phyloP scores from a whole-genome alignment of 2,888 invertebrate genomes.

The Drosophila pegasa region DNA sequence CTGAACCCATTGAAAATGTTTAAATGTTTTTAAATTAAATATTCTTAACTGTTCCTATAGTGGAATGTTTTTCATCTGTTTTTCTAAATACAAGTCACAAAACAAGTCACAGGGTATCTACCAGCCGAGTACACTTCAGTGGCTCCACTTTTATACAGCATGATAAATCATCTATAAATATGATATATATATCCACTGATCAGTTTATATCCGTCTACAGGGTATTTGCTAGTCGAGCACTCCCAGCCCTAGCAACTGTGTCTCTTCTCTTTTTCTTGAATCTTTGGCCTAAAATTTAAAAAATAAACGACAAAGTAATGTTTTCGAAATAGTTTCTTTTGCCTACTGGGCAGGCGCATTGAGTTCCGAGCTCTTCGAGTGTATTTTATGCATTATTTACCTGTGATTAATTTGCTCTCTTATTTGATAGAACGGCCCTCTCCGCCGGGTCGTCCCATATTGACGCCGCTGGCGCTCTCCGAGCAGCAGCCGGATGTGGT shows the following conservation, averaged over 20 bases:
- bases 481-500: conserved; percentile 92
- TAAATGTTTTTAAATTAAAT: too few species aligned
- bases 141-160: not conserved
- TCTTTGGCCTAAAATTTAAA: conserved; percentile 67
- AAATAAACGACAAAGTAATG: conserved; percentile 68
- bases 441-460: conserved; percentile 92
- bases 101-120: too few species aligned
- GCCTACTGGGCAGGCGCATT: conserved; percentile 31
- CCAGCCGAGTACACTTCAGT: not conserved
- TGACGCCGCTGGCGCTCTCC: conserved; percentile 90
- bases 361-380: conserved; percentile 6
- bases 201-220: not conserved
- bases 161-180: not conserved
- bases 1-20: too few species aligned
- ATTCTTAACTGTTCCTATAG: too few species aligned
- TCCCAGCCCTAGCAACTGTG: too few species aligned
- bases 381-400: conserved; percentile 33
- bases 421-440: conserved; percentile 89
- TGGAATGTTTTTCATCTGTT: too few species aligned
- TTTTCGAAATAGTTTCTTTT: conserved; percentile 46
- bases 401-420: conserved; percentile 29
- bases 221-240: not conserved
- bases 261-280: conserved; percentile 25
- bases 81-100: too few species aligned
- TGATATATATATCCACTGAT: not conserved